These are phyloP conservation scores for Dolichallabes microphthalmus DNA, from an alignment of 2,113 vertebrate species.

Conservation along the genomic window DNA sequence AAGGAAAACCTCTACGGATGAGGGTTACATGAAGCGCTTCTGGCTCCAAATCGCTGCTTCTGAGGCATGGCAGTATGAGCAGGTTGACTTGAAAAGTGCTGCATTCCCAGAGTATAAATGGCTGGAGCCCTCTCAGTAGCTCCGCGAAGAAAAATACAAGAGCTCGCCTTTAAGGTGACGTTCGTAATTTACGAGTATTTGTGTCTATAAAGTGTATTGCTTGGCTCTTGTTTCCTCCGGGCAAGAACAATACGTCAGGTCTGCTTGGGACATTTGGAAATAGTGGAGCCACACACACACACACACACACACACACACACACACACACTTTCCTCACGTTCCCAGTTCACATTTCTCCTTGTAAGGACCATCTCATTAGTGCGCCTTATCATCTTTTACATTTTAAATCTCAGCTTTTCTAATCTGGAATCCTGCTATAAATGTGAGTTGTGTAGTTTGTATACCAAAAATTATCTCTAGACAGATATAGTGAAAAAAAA, in stretches of 20 bases:
- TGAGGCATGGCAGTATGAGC: constrained; percentile 76
- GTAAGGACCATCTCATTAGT: background rate
- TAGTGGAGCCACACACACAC: constrained; percentile 52
- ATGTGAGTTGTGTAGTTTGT: background rate
- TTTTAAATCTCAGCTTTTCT: constrained; percentile 8
- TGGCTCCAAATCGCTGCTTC: constrained; percentile 78
- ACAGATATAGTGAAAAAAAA: background rate
- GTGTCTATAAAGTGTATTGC: constrained; percentile 93
- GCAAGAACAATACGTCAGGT: constrained; percentile 81
- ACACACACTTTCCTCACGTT: constrained; percentile 4
- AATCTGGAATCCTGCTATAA: background rate
- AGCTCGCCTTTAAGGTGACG: constrained; percentile 89
- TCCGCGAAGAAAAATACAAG: constrained; percentile 91
- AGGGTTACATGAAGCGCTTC: constrained; percentile 83
- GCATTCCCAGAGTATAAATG: constrained; percentile 85
- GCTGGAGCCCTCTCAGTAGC: constrained; percentile 83
- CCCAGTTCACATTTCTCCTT: background rate
- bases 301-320: background rate
- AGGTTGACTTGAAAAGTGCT: constrained; percentile 77
- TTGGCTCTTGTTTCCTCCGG: constrained; percentile 85
- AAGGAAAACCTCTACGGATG: constrained; percentile 85
- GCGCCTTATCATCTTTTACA: background rate
- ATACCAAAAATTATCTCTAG: background rate
- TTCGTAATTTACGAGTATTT: constrained; percentile 91
- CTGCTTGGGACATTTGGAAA: constrained; percentile 81